Base-by-base conservation (phyloP, 2,113 vertebrate species). In the Camelus bactrianus region DNA sequence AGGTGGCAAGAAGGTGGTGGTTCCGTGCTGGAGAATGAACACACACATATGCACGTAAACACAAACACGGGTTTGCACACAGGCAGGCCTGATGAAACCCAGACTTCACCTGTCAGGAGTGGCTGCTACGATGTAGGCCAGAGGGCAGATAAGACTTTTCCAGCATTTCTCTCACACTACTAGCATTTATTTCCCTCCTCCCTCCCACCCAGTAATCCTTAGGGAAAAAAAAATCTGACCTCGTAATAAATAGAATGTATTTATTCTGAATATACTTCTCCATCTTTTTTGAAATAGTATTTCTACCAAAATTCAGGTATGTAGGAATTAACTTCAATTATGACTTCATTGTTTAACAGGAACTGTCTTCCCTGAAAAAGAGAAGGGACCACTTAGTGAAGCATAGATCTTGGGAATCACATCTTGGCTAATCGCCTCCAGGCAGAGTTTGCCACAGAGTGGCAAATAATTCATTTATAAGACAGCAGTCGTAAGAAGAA, bases 301-400 rank as follows among this genome's bases (percentile, higher is more conserved):
- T 92, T 86, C n/a, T 85, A 73, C 70, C 38, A 72, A 93, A 97
- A 87, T 62, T 93, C 46, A 58, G 62, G 65, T 81, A 77, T 60
- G 26, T 77, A 91, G 84, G 96, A 91, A 83, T 88, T 69, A 95
- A 79, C 10, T 87, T 62, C 76, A 64, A 84, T 38, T 24, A 79
- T 79, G 50, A 69, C 35, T 73, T 93, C 80, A 52, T 65, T 81
- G 22, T 86, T 96, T 85, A 85, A 38, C 15, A 89, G 48, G 16
- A 5, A 42, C 15, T 46, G 16, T 64, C 56, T 77, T 92, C 38
- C 70, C 67, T 89, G 60, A 84, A 96, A 83, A 76, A 52, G 35
- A 52, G 75, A 92, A 46, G 42, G 26, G 30, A 26, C 32, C 7
- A 90, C 20, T 88, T 69, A 52, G 30, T 73, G 52, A 83, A 88